phyloP scores from a whole-genome alignment of 2,797 vertebrate genomes.

The Tragopan temminckii region DNA sequence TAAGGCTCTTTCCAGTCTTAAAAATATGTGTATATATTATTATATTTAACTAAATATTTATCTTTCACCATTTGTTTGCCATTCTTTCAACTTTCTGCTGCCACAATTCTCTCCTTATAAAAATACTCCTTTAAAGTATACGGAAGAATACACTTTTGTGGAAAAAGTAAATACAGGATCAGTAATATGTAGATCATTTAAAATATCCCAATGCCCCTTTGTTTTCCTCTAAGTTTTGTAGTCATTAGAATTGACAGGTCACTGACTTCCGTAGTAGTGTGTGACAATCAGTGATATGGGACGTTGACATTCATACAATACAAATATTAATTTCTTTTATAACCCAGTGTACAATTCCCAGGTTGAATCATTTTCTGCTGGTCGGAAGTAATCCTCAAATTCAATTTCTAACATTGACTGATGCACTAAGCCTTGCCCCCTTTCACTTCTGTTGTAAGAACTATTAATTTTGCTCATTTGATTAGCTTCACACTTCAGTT shows the following conservation, averaged over 20 bases:
- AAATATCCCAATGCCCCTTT: not conserved
- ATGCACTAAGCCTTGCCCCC: not conserved
- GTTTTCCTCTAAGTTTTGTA: conserved; percentile 5
- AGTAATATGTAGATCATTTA: not conserved
- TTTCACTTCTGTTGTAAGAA: not conserved
- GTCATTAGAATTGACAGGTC: not conserved
- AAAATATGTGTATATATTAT: not conserved
- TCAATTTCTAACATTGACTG: not conserved
- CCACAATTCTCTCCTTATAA: not conserved
- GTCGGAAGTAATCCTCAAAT: not conserved
- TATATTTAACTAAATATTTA: not conserved
- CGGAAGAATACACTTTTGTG: not conserved
- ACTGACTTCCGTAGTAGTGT: not conserved
- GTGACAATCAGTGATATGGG: not conserved
- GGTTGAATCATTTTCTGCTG: not conserved
- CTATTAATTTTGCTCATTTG: not conserved
- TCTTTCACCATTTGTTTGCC: not conserved
- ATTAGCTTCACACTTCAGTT: not conserved
- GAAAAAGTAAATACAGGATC: not conserved
- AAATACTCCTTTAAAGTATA: not conserved
- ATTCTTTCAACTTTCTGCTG: not conserved
- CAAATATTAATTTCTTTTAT: not conserved
- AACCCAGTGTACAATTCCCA: not conserved
- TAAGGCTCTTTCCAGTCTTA: not conserved
- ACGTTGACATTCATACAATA: not conserved